Conservation (phyloP, 2,888 invertebrate species). For the Andrena marginata region DNA sequence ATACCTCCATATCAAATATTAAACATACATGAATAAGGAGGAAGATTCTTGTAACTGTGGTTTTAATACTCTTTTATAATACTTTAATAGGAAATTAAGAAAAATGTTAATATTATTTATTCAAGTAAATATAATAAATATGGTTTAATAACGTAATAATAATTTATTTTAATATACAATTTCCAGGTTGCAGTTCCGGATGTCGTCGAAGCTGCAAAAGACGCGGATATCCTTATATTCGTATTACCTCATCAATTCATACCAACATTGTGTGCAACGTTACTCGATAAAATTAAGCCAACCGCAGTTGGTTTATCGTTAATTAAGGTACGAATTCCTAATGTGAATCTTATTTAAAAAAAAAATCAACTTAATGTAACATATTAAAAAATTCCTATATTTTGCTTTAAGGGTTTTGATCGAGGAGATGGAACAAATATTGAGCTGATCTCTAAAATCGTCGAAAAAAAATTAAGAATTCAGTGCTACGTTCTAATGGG, state of each 20-base stretch:
- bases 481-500: slow-evolving; percentile 90
- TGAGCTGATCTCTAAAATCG: slow-evolving; percentile 88
- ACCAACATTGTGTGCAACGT: slow-evolving; percentile 80
- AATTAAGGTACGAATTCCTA: slow-evolving; percentile 86
- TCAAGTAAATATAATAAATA: no score
- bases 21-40: no score
- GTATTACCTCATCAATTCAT: slow-evolving; percentile 91
- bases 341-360: background rate
- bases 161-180: background rate
- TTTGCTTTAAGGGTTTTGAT: slow-evolving; percentile 85
- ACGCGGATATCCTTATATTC: slow-evolving; percentile 89
- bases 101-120: no score
- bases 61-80: no score
- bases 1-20: no score
- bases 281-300: slow-evolving; percentile 87
- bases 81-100: no score
- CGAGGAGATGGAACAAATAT: slow-evolving; percentile 86
- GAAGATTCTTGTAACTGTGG: no score
- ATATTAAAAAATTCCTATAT: background rate
- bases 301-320: slow-evolving; percentile 88
- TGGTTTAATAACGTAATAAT: no score
- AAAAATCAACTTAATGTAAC: background rate
- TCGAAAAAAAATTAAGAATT: slow-evolving; percentile 87
- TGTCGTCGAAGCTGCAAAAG: slow-evolving; percentile 87
- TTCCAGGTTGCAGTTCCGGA: slow-evolving; percentile 88